phyloP scores from a whole-genome alignment of 2,797 vertebrate species.

The Scyliorhinus canicula region DNA sequence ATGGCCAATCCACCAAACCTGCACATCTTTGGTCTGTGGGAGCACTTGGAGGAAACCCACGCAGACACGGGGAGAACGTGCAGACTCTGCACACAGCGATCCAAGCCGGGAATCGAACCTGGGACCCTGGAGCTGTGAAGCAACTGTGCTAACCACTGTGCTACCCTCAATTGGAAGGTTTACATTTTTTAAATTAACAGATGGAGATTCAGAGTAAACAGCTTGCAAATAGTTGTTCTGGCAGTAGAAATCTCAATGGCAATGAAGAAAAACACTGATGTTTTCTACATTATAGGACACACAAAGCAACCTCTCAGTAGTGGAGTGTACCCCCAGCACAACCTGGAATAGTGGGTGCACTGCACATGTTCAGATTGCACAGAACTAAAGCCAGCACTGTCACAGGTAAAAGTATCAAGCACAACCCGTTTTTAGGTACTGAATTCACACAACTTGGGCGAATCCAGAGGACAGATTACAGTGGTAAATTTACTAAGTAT shows the following conservation, averaged over 20 bases:
- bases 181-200: background rate
- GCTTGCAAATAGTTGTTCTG: background rate
- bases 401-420: background rate
- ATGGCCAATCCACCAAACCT: too few relatives aligned
- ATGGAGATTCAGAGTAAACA: background rate
- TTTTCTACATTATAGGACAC: background rate
- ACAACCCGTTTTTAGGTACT: too few relatives aligned
- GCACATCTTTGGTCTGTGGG: too few relatives aligned
- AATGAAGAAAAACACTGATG: background rate
- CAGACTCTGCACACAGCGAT: too few relatives aligned
- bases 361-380: background rate
- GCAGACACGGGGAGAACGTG: too few relatives aligned
- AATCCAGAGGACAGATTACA: background rate
- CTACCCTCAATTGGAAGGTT: too few relatives aligned
- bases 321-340: background rate
- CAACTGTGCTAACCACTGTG: too few relatives aligned
- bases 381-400: background rate
- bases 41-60: too few relatives aligned
- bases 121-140: too few relatives aligned
- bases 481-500: background rate
- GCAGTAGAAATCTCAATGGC: background rate
- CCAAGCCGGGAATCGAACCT: too few relatives aligned
- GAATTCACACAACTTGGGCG: background rate
- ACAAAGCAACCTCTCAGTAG: background rate
- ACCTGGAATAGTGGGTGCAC: background rate